Evolutionary conservation across 2,888 invertebrate species (phyloP), one percentile per base, ranked within the genome.

Genomic region (Dioctria linearis): DNA sequence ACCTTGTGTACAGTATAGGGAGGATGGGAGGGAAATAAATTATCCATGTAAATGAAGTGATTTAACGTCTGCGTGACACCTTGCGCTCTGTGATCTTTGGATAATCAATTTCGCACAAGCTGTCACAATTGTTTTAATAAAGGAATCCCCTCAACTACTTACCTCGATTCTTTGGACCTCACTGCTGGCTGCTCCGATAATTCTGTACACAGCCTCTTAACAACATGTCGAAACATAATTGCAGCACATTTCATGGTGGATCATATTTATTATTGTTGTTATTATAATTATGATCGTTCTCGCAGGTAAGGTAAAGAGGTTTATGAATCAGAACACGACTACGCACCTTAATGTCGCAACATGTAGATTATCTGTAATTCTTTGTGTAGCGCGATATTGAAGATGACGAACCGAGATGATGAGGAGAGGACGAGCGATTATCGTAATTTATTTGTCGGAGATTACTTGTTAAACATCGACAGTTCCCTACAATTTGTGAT

Each of bases 241-340:
- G 61, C 63, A 61, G 46, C 63, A 61, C 63, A 63, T 76, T 49
- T 61, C 43, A 13, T 46, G 37, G 76, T 49, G 25, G 25, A 25
- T 63, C 63, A 49, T 42, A 75, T 75, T 76, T 25, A 25, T 25
- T 25, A 25, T 25, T 25, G 25, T 25, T 25, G 25, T 25, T 25
- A 25, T 25, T 25, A 25, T 25, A 25, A 46, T 61, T 63, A 37
- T 49, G 49, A 49, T 76, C 63, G 46, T 42, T 25, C 25, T 25
- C 25, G 61, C 13, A 46, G 49, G 39, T 54, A 57, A 76, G 39
- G 76, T 76, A 63, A 76, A 61, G 51, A 63, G 46, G 63, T 79
- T 66, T 79, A 59, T 69, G 69, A 79, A 79, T 79, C 79, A 79
- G 79, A 65, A 59, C 67, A 79, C 79, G 79, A 79, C 79, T 67